These are phyloP conservation scores for Caenorhabditis sinica DNA, from an alignment of 2,888 invertebrate species.

Conservation along the genomic window DNA sequence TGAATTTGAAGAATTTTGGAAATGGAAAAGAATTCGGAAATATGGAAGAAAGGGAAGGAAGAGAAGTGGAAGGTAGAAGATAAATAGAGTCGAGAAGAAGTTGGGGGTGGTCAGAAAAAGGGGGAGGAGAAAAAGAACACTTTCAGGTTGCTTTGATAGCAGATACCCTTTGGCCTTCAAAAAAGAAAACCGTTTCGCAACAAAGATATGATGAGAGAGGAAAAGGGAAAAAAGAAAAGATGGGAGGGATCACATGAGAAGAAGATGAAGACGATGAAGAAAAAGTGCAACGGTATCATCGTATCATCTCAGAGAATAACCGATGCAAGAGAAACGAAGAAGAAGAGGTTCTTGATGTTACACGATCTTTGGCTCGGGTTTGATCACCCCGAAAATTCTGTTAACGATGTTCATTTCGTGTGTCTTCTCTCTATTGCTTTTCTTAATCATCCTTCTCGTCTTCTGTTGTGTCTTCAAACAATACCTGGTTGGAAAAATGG, in stretches of 20 bases:
- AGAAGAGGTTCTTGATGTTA: conserved; percentile 16
- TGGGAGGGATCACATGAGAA: conserved; percentile 41
- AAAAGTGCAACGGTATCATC: conserved; percentile 37
- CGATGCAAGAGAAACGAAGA: conserved; percentile 10
- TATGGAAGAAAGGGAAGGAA: not conserved
- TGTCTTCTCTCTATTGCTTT: conserved; percentile 7
- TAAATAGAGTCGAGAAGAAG: not conserved
- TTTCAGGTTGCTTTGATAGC: conserved; percentile 34
- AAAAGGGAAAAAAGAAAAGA: not conserved
- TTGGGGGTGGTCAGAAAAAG: conserved; percentile 17
- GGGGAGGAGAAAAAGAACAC: conserved; percentile 32
- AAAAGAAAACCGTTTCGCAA: conserved; percentile 43
- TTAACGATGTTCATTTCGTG: conserved; percentile 32
- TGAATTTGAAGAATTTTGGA: conserved; percentile 42
- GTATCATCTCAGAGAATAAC: conserved; percentile 32
- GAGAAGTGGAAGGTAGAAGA: not conserved
- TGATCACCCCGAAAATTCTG: not conserved
- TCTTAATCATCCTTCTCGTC: not conserved
- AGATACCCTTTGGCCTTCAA: conserved; percentile 40
- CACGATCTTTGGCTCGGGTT: conserved; percentile 45
- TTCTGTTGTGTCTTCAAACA: conserved; percentile 53
- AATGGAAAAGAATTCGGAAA: conserved; percentile 4
- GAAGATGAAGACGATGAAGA: conserved; percentile 12
- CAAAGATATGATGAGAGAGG: conserved; percentile 15
- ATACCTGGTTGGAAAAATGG: conserved; percentile 50